Percentiles rank a stretch among this genome's conserved stretches.
phyloP scores from a whole-genome alignment of 2,113 vertebrate genomes.

The Prolemur simus region DNA sequence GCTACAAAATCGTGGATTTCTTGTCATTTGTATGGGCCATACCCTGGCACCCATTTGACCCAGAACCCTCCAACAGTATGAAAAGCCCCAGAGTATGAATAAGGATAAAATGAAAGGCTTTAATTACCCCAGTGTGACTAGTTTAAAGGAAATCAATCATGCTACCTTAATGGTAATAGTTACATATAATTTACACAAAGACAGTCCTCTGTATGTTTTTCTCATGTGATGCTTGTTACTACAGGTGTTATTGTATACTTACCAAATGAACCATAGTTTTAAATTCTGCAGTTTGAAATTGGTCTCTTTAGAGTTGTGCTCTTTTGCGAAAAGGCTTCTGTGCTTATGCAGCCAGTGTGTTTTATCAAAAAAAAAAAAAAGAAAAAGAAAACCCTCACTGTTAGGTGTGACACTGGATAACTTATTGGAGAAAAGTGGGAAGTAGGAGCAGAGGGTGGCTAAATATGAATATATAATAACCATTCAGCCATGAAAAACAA shows the following conservation, averaged over 20 bases:
- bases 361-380: neutral
- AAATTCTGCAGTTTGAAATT: conserved; percentile 36
- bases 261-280: conserved; percentile 35
- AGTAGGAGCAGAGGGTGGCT: neutral
- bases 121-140: conserved; percentile 37
- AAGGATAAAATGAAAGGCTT: conserved; percentile 57
- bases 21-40: conserved; percentile 2
- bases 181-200: conserved; percentile 43
- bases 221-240: conserved; percentile 21
- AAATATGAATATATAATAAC: conserved; percentile 30
- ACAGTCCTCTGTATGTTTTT: conserved; percentile 33
- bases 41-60: conserved; percentile 14
- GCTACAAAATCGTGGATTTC: conserved; percentile 2
- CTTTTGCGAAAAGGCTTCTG: conserved; percentile 40
- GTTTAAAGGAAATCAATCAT: conserved; percentile 50
- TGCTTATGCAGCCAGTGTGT: neutral
- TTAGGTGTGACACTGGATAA: neutral
- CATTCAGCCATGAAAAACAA: conserved; percentile 32
- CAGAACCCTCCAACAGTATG: neutral
- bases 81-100: conserved; percentile 9
- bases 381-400: neutral
- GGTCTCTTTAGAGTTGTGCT: conserved; percentile 12
- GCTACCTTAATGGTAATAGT: conserved; percentile 47
- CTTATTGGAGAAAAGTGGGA: conserved; percentile 29
- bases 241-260: conserved; percentile 21